A percentile compares a stretch with the other conserved stretches of the same genome.
These are phyloP conservation scores for Rhipidura dahli DNA, from an alignment of 2,113 vertebrate genomes.

Conservation along the genomic window DNA sequence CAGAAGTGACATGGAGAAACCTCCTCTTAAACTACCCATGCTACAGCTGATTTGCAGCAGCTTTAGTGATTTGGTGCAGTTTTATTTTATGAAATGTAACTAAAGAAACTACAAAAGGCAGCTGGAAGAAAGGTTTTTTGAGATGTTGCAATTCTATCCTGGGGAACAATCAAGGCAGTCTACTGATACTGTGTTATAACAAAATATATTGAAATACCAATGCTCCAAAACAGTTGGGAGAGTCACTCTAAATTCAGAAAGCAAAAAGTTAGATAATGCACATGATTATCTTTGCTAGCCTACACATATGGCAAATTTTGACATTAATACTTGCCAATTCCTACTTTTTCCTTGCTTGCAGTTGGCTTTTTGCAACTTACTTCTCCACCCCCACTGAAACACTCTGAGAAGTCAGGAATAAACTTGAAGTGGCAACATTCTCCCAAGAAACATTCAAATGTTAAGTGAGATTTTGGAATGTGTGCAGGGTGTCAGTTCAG, in stretches of 20 bases:
- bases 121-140: background rate
- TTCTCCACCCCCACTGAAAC: background rate
- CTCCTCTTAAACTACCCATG: background rate
- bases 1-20: background rate
- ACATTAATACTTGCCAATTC: background rate
- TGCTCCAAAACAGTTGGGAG: background rate
- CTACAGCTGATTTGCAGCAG: background rate
- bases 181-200: background rate
- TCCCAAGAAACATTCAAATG: background rate
- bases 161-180: background rate
- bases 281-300: background rate
- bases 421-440: background rate
- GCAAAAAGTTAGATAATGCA: background rate
- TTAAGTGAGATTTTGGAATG: background rate
- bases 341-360: background rate
- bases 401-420: background rate
- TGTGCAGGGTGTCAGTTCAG: background rate
- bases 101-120: background rate
- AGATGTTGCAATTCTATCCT: background rate
- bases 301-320: background rate
- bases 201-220: background rate
- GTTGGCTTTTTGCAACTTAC: background rate
- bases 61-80: background rate
- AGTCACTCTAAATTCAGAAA: background rate
- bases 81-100: background rate